Percentiles rank a stretch among this genome's conserved stretches.
phyloP scores from a whole-genome alignment of 2,888 invertebrate genomes.

The Laspeyria flexula region DNA sequence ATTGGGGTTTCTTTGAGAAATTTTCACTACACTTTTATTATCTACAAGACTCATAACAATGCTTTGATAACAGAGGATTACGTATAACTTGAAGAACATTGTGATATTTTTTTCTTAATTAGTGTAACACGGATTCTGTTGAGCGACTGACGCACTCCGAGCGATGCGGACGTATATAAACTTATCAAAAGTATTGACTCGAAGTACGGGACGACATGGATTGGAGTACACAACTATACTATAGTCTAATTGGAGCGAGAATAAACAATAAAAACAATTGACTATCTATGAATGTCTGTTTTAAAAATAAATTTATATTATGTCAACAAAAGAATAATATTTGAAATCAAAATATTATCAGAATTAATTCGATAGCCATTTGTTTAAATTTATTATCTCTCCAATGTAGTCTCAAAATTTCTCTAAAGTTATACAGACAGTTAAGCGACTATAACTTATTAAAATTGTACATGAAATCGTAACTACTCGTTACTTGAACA shows the following conservation, averaged over 20 bases:
- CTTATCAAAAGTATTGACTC: constrained; percentile 38
- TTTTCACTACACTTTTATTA: constrained; percentile 1
- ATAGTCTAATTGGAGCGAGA: too few relatives aligned
- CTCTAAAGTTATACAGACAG: too few relatives aligned
- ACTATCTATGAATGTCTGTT: background rate
- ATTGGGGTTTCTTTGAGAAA: constrained; percentile 18
- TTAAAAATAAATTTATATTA: background rate
- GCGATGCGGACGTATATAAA: constrained; percentile 28
- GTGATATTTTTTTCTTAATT: constrained; percentile 5
- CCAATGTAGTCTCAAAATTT: too few relatives aligned
- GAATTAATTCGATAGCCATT: too few relatives aligned
- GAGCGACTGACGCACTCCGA: constrained; percentile 24
- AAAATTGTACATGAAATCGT: too few relatives aligned
- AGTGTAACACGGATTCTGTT: constrained; percentile 15
- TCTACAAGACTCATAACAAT: constrained; percentile 9
- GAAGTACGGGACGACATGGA: background rate
- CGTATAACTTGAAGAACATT: constrained; percentile 26
- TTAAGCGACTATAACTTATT: too few relatives aligned
- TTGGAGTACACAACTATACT: background rate
- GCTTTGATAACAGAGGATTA: constrained; percentile 21
- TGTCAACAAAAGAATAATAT: too few relatives aligned
- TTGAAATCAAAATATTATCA: too few relatives aligned
- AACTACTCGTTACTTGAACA: too few relatives aligned
- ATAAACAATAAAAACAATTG: too few relatives aligned
- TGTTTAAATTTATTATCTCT: too few relatives aligned